phyloP scores from a whole-genome alignment of 1,140 invertebrate species.

The Olivierus martensii region DNA sequence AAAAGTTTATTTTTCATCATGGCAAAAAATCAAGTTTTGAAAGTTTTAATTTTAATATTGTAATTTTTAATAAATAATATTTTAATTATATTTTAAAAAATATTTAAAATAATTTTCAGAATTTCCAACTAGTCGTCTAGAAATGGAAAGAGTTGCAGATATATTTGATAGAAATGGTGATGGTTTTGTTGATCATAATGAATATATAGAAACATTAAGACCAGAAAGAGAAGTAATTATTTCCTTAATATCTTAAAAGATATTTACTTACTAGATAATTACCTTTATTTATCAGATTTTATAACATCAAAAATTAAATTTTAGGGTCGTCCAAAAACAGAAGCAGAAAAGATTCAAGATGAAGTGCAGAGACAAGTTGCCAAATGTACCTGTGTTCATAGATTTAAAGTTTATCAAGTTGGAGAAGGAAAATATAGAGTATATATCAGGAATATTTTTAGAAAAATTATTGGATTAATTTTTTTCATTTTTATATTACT shows the following conservation, averaged over 20 bases:
- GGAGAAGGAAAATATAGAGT: slow-evolving; percentile 97
- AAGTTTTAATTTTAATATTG: neutral
- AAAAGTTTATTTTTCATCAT: neutral
- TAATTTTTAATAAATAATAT: neutral
- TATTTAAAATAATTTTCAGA: slow-evolving; percentile 47
- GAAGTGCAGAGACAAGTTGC: slow-evolving; percentile 86
- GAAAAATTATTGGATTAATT: neutral
- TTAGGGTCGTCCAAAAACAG: slow-evolving; percentile 57
- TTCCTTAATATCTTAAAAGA: neutral
- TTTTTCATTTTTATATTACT: neutral
- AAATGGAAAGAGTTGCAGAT: slow-evolving; percentile 97
- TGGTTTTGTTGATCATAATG: slow-evolving; percentile 94
- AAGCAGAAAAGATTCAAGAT: slow-evolving; percentile 90
- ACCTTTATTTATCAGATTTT: neutral
- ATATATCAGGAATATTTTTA: slow-evolving; percentile 26
- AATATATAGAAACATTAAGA: slow-evolving; percentile 91
- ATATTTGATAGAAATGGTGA: slow-evolving; percentile 89
- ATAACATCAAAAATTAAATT: neutral
- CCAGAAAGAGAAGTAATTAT: slow-evolving; percentile 71
- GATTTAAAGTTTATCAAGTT: slow-evolving; percentile 96
- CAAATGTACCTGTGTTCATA: slow-evolving; percentile 90
- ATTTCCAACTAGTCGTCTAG: slow-evolving; percentile 90
- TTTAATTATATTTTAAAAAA: too few species aligned
- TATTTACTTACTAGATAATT: neutral
- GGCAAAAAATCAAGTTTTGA: neutral